Conservation (phyloP, 2,797 vertebrate species). For the Zalophus californianus region DNA sequence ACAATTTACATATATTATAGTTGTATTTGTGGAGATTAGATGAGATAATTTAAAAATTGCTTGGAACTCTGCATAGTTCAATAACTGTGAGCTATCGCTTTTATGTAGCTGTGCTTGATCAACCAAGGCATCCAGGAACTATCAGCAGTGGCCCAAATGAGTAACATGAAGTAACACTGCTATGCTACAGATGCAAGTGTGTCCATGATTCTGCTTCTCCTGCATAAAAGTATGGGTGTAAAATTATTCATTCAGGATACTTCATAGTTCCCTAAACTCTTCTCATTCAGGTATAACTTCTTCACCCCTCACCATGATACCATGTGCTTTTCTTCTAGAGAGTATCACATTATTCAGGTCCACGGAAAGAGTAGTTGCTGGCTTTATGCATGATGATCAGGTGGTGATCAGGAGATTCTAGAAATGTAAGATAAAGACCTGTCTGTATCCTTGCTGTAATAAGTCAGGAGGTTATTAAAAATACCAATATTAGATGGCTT, state of each 20-base stretch:
- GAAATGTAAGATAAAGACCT: neutral
- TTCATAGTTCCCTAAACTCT: neutral
- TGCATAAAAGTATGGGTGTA: neutral
- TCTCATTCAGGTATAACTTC: constrained; percentile 12
- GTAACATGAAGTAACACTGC: neutral
- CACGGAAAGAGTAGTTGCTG: neutral
- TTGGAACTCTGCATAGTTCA: neutral
- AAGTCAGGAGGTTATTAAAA: neutral
- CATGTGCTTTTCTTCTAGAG: neutral
- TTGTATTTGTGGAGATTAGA: neutral
- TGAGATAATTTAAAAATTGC: constrained; percentile 1
- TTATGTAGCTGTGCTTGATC: neutral
- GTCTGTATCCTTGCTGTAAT: neutral
- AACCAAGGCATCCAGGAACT: neutral
- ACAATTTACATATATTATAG: neutral
- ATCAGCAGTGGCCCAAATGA: neutral
- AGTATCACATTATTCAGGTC: neutral
- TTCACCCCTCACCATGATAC: neutral
- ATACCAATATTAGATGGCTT: neutral
- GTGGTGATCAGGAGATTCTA: neutral
- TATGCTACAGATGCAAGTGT: neutral
- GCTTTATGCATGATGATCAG: neutral
- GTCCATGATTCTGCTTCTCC: neutral
- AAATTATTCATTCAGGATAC: neutral
- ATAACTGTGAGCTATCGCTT: constrained; percentile 13